Conservation (phyloP, 2,888 invertebrate species). For the Lepidonotus clava region DNA sequence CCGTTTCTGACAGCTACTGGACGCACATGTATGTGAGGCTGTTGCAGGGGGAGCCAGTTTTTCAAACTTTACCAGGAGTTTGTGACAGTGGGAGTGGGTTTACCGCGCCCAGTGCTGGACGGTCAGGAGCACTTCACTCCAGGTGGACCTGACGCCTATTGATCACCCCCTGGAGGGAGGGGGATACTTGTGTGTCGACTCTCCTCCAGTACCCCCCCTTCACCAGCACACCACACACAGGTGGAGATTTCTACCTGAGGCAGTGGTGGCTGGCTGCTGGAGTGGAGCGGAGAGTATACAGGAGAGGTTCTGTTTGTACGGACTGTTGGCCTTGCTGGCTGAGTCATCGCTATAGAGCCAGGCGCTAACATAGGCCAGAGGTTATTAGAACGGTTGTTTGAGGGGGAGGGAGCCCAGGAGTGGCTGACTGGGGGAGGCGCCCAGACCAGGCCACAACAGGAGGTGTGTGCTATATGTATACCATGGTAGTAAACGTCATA, state of each 20-base stretch:
- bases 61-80: background rate
- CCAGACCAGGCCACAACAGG: background rate
- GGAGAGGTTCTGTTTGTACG: background rate
- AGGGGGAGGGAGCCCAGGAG: no score
- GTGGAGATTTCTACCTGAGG: background rate
- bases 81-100: background rate
- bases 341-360: background rate
- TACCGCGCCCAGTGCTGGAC: background rate
- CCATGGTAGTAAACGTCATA: no score
- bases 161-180: background rate
- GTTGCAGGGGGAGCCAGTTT: background rate
- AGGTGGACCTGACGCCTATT: background rate
- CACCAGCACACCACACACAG: background rate
- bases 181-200: no score
- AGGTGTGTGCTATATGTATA: no score
- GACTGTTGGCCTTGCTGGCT: background rate
- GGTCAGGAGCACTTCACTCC: background rate
- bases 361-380: background rate
- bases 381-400: constrained; percentile 9
- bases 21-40: background rate
- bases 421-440: background rate
- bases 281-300: background rate
- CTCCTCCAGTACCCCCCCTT: no score
- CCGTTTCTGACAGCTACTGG: constrained; percentile 5
- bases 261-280: background rate